Evolutionary conservation across 2,797 vertebrate species (phyloP), one percentile per base, ranked within the genome.

Genomic region (Phalloptychus januarius): DNA sequence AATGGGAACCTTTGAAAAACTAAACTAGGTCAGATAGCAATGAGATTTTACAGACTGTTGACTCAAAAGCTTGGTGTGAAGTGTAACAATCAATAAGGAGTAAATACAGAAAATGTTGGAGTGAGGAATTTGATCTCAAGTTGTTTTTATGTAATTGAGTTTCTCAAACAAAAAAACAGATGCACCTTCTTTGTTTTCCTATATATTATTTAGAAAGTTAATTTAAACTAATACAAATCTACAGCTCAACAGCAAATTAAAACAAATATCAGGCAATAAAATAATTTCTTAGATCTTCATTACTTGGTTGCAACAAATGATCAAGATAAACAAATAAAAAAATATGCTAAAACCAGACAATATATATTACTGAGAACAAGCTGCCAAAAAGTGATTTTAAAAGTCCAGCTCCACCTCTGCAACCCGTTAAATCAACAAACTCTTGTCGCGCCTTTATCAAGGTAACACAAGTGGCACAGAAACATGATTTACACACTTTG

Each of bases 111-210:
- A 95, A 83, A 88, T 84, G 81, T 38, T 36, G 81, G 83, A 71
- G 48, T 56, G 84, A 83, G 85, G 80, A 87, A 84, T 56, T 78
- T 71, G 72, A 76, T 80, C 71, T 79, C 36, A 95, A 92, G 90
- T 93, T 67, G 91, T 93, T 94, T 92, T 85, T 90, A 92, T 96
- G 95, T 96, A 96, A 97, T 97, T 97, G 96, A 96, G 96, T 93
- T 95, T 93, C 87, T 96, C 95, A 50, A 52, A 97, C 94, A 96
- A 95, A 96, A 95, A 96, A 61, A 58, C 54, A 18, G 58, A 33
- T 61, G 2, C 31, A 61, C 28, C 15, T 33, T 61, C 58, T 61
- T 61, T 61, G 31, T 61, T 61, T 61, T 61, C 15, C 7, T 36
- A 38, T 4, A 7, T 65, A 11, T 38, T 38, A 65, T 11, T 65